Evolutionary conservation across 2,797 vertebrate species (phyloP), one percentile per base, ranked within the genome.

Genomic region (Cryptoblepharus egeriae): DNA sequence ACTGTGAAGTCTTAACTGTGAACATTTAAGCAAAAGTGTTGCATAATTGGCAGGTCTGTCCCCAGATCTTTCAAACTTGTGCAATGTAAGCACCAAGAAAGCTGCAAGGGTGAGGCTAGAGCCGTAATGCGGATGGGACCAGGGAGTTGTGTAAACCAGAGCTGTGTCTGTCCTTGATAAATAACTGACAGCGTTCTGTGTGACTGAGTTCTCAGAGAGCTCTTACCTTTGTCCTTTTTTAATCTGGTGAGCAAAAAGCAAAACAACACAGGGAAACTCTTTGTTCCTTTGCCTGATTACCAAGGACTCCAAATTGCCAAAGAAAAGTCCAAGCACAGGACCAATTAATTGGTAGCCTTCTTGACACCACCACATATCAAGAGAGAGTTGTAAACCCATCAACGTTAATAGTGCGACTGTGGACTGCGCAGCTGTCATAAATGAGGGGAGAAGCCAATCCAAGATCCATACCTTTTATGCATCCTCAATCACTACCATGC

Each of bases 211-310:
- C 42, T 89, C 55, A 75, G 74, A 79, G 77, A 85, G 85, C 72
- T 0, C 35, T 88, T 88, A 71, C 75, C 77, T 88, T 88, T 75
- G 70, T 88, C 90, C 89, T 89, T 88, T 82, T 67, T 83, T 79
- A 86, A 79, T 84, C 75, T 89, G 64, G 83, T 58, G 65, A 89
- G 80, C 52, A 68, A 82, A 87, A 74, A 58, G 37, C 76, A 88
- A 55, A 82, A 85, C 24, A 87, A 73, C 67, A 57, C 80, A 11
- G 77, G 89, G 64, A 9, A n/a, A 82, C 4, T 0, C n/a, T 87
- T 87, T 86, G 78, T 91, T 90, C 79, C 68, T 15, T 79, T 24
- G 2, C 24, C 1, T 1, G 87, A 75, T 42, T 45, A 8, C 37
- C 49, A 64, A 52, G 55, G 42, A 61, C 69, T 91, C 61, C 73